Conservation (phyloP, 2,113 vertebrate genomes). For the Pelobates fuscus region DNA sequence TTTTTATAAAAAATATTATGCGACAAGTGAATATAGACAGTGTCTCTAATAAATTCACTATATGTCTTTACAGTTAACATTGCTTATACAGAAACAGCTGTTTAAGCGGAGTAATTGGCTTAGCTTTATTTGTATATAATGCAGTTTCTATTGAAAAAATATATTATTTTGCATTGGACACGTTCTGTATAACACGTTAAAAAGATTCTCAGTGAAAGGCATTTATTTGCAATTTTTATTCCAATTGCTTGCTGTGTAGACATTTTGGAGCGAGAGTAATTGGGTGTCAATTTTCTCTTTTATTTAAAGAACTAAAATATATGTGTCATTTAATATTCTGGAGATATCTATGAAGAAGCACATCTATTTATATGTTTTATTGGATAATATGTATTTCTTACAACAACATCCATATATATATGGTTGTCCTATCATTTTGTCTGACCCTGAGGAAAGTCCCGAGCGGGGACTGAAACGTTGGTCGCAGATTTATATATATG, state of each 20-base stretch:
- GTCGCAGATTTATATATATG: too few species aligned
- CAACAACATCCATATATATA: too few species aligned
- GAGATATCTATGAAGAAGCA: too few species aligned
- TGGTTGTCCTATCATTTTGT: too few species aligned
- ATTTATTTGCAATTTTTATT: too few species aligned
- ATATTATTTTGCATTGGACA: background rate
- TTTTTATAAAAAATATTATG: background rate
- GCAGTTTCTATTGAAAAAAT: background rate
- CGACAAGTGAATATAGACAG: conserved; percentile 1
- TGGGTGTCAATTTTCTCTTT: background rate
- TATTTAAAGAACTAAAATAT: too few species aligned
- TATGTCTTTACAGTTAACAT: background rate
- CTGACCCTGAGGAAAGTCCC: too few species aligned
- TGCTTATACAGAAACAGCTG: background rate
- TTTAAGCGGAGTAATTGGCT: background rate
- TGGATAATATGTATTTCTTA: too few species aligned
- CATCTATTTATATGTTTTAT: too few species aligned
- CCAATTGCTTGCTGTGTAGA: too few species aligned
- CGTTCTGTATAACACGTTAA: background rate
- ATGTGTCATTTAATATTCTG: too few species aligned
- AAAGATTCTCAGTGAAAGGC: background rate
- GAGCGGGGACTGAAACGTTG: too few species aligned
- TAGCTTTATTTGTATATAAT: background rate
- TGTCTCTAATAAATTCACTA: background rate
- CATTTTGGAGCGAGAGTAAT: background rate